phyloP scores from a whole-genome alignment of 2,888 invertebrate genomes.

The Alitta virens region DNA sequence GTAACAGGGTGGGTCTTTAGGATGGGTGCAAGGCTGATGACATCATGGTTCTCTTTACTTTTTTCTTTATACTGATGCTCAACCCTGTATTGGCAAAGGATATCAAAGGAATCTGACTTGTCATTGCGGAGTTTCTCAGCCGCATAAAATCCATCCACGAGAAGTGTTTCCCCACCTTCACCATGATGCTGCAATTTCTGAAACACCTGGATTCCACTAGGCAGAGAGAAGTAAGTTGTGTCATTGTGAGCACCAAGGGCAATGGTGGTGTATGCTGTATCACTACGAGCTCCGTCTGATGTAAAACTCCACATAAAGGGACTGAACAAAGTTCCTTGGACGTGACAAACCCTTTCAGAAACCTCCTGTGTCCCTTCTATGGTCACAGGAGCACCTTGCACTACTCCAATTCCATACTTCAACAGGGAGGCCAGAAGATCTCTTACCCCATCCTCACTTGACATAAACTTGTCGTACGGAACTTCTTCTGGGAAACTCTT shows the following conservation, averaged over 20 bases:
- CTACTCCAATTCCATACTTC: constrained; percentile 35
- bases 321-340: constrained; percentile 67
- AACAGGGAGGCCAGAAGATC: constrained; percentile 31
- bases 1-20: constrained; percentile 57
- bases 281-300: constrained; percentile 64
- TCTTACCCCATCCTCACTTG: constrained; percentile 29
- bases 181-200: constrained; percentile 58
- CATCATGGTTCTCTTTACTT: constrained; percentile 9
- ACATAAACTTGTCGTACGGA: constrained; percentile 28
- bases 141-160: constrained; percentile 74
- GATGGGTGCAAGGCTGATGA: constrained; percentile 31
- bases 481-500: constrained; percentile 22
- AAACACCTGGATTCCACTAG: constrained; percentile 65
- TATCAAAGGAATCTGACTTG: constrained; percentile 56
- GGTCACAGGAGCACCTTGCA: constrained; percentile 26
- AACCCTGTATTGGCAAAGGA: background rate
- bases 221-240: constrained; percentile 74
- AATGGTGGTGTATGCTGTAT: constrained; percentile 72
- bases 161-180: constrained; percentile 70
- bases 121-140: constrained; percentile 63
- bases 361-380: constrained; percentile 60
- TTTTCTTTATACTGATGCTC: background rate
- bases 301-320: constrained; percentile 69
- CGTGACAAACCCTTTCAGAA: constrained; percentile 61
- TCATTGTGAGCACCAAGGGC: constrained; percentile 74